phyloP scores from a whole-genome alignment of 1,140 invertebrate genomes.

The Anadara kagoshimensis region DNA sequence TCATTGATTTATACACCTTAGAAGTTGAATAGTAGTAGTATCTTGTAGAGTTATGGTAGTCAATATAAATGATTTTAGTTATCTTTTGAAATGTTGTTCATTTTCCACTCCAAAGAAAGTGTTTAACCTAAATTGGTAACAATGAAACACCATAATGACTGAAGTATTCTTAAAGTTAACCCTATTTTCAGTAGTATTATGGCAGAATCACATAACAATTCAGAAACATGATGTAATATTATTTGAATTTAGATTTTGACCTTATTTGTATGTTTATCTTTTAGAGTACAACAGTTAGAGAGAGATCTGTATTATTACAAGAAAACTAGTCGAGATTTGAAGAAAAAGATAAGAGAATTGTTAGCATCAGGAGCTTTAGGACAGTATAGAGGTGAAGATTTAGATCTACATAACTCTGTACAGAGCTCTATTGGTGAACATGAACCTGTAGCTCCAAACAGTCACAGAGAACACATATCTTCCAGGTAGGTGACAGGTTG shows the following conservation, averaged over 20 bases:
- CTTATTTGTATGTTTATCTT: slow-evolving; percentile 7
- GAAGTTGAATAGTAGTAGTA: no score
- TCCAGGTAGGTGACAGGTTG: slow-evolving; percentile 18
- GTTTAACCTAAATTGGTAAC: no score
- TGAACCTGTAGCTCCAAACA: slow-evolving; percentile 12
- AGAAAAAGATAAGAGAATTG: slow-evolving; percentile 64
- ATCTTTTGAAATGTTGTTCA: no score
- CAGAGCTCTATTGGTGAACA: slow-evolving; percentile 40
- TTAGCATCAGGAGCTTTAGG: slow-evolving; percentile 50
- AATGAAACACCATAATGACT: no score
- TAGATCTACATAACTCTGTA: slow-evolving; percentile 30
- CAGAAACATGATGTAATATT: not conserved
- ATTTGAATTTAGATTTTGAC: no score
- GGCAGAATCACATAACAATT: no score
- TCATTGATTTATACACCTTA: no score
- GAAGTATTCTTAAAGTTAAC: no score
- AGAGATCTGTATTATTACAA: slow-evolving; percentile 74
- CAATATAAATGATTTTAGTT: no score
- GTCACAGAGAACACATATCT: slow-evolving; percentile 7
- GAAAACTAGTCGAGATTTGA: slow-evolving; percentile 71
- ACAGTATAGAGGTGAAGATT: slow-evolving; percentile 12
- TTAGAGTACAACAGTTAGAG: slow-evolving; percentile 70
- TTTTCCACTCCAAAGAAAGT: no score
- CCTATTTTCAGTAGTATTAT: no score
- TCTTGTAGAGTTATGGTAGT: no score